Conservation (phyloP, 2,113 vertebrate genomes). For the Paraplagusia blochii region DNA sequence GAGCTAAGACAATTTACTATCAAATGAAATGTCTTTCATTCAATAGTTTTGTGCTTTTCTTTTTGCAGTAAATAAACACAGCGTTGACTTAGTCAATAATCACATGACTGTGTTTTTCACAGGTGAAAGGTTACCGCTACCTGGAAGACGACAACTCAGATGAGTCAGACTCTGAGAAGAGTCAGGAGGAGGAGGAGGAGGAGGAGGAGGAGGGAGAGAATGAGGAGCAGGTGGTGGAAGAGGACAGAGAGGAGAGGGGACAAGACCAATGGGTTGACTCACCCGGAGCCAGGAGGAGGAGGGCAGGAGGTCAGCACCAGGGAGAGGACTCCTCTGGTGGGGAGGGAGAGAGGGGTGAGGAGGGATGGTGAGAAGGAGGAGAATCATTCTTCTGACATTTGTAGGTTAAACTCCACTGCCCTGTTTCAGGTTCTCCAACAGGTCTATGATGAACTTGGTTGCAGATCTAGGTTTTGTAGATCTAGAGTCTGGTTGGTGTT, state of each 20-base stretch:
- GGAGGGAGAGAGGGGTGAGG: constrained; percentile 47
- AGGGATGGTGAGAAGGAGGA: constrained; percentile 38
- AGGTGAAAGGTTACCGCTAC: constrained; percentile 92
- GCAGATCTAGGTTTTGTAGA: too few species aligned
- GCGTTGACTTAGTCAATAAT: not conserved
- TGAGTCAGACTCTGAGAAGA: constrained; percentile 73
- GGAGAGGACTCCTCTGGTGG: constrained; percentile 25
- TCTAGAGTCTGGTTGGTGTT: too few species aligned
- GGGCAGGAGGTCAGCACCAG: constrained; percentile 1
- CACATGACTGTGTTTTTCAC: not conserved
- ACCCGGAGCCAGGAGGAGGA: constrained; percentile 30
- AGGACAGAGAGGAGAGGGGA: constrained; percentile 24
- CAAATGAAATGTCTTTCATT: too few species aligned
- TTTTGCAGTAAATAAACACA: too few species aligned
- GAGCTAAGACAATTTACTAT: too few species aligned
- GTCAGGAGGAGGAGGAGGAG: constrained; percentile 46
- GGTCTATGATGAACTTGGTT: too few species aligned
- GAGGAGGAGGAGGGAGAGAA: constrained; percentile 21
- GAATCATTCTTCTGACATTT: too few species aligned
- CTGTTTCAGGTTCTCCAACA: too few species aligned
- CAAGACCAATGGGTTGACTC: constrained; percentile 46
- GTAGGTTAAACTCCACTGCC: too few species aligned
- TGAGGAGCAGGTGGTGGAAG: constrained; percentile 40
- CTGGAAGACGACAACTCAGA: constrained; percentile 91
- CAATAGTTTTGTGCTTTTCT: too few species aligned